These are phyloP conservation scores for Pogonomyrmex californicus DNA, from an alignment of 1,140 invertebrate genomes.

Conservation along the genomic window DNA sequence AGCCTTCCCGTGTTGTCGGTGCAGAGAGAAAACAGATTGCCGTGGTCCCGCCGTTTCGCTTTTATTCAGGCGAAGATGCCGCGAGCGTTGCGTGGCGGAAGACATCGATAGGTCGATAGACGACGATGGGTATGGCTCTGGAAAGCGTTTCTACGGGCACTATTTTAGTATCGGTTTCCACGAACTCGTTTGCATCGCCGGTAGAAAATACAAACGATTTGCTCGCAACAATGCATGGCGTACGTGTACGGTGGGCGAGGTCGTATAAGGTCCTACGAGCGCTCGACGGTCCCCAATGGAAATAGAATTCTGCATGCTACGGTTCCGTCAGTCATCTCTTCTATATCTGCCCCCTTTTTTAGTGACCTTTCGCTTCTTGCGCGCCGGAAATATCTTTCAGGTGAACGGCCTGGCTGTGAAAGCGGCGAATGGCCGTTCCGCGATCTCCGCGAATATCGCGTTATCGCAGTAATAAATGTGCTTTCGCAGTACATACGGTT, in stretches of 20 bases:
- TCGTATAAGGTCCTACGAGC: conserved; percentile 47
- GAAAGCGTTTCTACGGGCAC: conserved; percentile 3
- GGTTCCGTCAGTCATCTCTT: not conserved
- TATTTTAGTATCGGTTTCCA: conserved; percentile 52
- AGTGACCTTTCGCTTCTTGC: conserved; percentile 30
- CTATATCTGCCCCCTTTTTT: conserved; percentile 9
- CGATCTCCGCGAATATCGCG: conserved; percentile 2
- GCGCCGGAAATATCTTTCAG: conserved; percentile 37
- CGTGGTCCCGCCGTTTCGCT: conserved; percentile 41
- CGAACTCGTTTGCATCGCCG: conserved; percentile 54
- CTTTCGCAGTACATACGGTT: not conserved
- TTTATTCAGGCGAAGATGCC: conserved; percentile 36
- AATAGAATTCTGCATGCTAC: conserved; percentile 53
- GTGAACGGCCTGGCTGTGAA: conserved; percentile 10
- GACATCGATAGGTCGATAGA: conserved; percentile 57
- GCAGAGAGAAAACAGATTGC: conserved; percentile 65
- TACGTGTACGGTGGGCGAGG: conserved; percentile 47
- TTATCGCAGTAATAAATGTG: conserved; percentile 4
- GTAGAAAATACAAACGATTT: conserved; percentile 67
- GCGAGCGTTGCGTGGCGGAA: conserved; percentile 59
- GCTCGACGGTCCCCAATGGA: conserved; percentile 10
- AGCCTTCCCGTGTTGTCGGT: conserved; percentile 30
- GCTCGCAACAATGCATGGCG: conserved; percentile 57
- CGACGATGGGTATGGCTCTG: not conserved
- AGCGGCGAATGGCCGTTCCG: not conserved